Evolutionary conservation across 1,140 invertebrate genomes (phyloP).

Genomic region (Episyrphus balteatus): DNA sequence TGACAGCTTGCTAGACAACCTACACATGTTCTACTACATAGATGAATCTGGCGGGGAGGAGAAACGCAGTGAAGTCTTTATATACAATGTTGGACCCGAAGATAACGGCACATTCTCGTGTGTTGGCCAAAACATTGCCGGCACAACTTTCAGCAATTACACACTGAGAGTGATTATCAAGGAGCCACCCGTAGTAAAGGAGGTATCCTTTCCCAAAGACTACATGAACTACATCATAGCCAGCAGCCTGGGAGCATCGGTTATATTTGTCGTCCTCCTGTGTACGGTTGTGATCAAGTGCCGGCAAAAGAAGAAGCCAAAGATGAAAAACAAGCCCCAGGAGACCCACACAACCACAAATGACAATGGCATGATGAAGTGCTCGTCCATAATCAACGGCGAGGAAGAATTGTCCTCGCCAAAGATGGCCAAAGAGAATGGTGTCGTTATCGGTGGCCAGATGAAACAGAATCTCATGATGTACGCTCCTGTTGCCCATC

Average conservation of each 20-base stretch:
- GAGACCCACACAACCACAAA: constrained; percentile 8
- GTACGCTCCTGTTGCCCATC: constrained; percentile 18
- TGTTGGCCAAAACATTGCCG: constrained; percentile 70
- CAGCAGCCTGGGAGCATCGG: constrained; percentile 47
- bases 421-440: constrained; percentile 19
- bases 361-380: constrained; percentile 31
- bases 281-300: constrained; percentile 52
- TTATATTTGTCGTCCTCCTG: constrained; percentile 49
- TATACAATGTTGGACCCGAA: constrained; percentile 58
- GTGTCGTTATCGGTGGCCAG: constrained; percentile 29
- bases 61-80: constrained; percentile 62
- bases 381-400: constrained; percentile 30
- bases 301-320: constrained; percentile 40
- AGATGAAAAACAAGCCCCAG: constrained; percentile 40
- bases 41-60: constrained; percentile 56
- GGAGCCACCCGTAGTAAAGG: constrained; percentile 53
- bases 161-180: constrained; percentile 62
- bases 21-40: constrained; percentile 53
- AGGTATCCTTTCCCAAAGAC: constrained; percentile 52
- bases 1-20: constrained; percentile 51
- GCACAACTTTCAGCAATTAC: constrained; percentile 60
- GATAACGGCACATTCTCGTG: constrained; percentile 75
- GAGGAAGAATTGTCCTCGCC: constrained; percentile 25
- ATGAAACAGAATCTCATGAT: constrained; percentile 33
- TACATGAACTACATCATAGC: constrained; percentile 48